Base-by-base conservation (phyloP, 2,113 vertebrate species). In the Pycnonotus jocosus region DNA sequence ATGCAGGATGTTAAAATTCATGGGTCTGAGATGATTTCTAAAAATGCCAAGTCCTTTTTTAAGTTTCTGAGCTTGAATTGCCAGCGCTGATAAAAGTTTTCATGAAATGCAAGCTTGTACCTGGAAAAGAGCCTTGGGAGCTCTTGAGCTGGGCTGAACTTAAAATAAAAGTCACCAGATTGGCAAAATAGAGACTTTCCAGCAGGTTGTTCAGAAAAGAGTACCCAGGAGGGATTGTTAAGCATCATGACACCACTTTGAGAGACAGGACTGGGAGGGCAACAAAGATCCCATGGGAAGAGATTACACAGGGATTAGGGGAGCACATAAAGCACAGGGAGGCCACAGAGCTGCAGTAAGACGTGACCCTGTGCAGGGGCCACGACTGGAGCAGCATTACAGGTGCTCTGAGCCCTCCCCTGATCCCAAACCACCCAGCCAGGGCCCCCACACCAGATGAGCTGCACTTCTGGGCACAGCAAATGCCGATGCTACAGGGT, bases 31-130 rank as follows among this genome's bases (percentile, higher is more conserved):
- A 79, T 15, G 44, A 44, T 65, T 90, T 86, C 86, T 91, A 62
- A 91, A 94, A 94, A 79, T 7, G 31, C 15, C 27, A 40, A 51
- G 22, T 79, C 66, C n/a, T 57, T 93, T 87, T 92, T 69, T 64
- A 90, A 85, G 57, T 62, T 68, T 61, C 73, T 87, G 37, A 84
- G 81, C 56, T 56, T 76, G 79, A 93, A 80, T 10, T 78, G 65
- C n/a, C 71, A 65, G 65, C 0, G 0, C 40, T 42, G 74, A 61
- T 30, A 44, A 18, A 56, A 28, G 35, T 57, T 77, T 47, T 53
- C 64, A n/a, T 1, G 11, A 58, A 33, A 56, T 7, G 16, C 3
- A 0, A 62, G 35, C 44, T 48, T 24, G 31, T 24, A 60, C 30
- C 54, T 74, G 62, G 35, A 80, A 76, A 68, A 7, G 56, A 83